Evolutionary conservation across 2,113 vertebrate genomes (phyloP).

Genomic region (Salvator merianae): DNA sequence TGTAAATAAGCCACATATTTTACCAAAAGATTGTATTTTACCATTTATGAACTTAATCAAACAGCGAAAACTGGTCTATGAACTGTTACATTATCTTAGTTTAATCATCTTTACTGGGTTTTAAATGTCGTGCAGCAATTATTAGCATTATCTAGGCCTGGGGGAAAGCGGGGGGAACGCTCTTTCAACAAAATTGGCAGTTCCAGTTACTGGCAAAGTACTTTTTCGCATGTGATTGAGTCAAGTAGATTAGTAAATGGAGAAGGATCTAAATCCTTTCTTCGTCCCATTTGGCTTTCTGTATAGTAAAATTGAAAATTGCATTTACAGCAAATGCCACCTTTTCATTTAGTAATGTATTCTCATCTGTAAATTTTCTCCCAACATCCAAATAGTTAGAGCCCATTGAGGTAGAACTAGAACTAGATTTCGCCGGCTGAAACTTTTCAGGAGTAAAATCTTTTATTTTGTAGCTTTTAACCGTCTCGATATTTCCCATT

Average conservation of each 20-base stretch:
- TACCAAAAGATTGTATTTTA: constrained; percentile 84
- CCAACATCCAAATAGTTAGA: constrained; percentile 45
- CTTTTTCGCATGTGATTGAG: constrained; percentile 64
- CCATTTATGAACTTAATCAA: constrained; percentile 81
- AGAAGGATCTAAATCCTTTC: constrained; percentile 50
- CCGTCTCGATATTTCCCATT: constrained; percentile 51
- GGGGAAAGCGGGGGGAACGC: constrained; percentile 34
- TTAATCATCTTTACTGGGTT: constrained; percentile 77
- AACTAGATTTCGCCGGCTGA: constrained; percentile 7
- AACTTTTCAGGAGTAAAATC: neutral
- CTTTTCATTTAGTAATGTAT: constrained; percentile 55
- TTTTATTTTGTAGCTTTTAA: constrained; percentile 27
- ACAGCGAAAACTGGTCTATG: constrained; percentile 80
- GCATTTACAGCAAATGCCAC: neutral
- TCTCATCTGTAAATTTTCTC: constrained; percentile 54
- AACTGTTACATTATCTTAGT: constrained; percentile 77
- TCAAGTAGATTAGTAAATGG: constrained; percentile 69
- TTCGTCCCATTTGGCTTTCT: constrained; percentile 57
- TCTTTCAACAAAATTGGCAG: constrained; percentile 51
- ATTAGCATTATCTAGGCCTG: neutral
- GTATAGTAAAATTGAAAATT: constrained; percentile 52
- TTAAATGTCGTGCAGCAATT: constrained; percentile 76
- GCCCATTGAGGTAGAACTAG: constrained; percentile 37
- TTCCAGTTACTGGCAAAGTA: constrained; percentile 55
- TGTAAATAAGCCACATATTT: constrained; percentile 78